Evolutionary conservation across 2,888 invertebrate genomes (phyloP), one percentile per base, ranked within the genome.

Genomic region (Drosophila atripex): DNA sequence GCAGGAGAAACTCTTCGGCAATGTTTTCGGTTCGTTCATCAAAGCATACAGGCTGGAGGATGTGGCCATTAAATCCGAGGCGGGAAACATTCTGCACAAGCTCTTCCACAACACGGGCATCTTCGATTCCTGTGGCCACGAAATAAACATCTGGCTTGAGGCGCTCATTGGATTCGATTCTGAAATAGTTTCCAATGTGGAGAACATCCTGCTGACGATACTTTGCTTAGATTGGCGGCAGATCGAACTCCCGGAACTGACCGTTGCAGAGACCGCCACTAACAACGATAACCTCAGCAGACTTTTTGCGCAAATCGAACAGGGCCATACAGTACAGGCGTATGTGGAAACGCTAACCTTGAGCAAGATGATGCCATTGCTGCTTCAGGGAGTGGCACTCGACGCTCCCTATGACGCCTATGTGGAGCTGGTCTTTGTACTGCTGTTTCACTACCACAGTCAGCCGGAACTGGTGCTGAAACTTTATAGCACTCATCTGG

Each of bases 111-210:
- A 93, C 63, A 94, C 94, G 0, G 92, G 93, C 5, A 92, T 95
- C 73, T 96, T 96, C 88, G 93, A 93, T 18, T 93, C 93, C 72
- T 92, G 92, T 70, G 78, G 76, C 25, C 75, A 90, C 59, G 95
- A 96, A 91, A 93, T 95, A 43, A 93, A 94, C 87, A 92, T 95
- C 63, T 94, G 96, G 93, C 89, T 95, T 28, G 93, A 94, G 77
- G 89, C 92, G 73, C 64, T 91, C 47, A 60, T 90, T 47, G 76
- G 83, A 79, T 71, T 84, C 54, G 75, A 86, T 71, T 72, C 61
- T 0, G 63, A 70, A 4, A 84, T 88, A 0, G 86, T 90, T 1
- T 78, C 85, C 21, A 73, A 90, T 41, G 88, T 90, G 1, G 73
- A 88, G 0, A 64, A 73, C 60, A 77, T 91, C 68, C 80, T 90